Evolutionary conservation across 2,888 invertebrate genomes (phyloP), one percentile per base, ranked within the genome.

Genomic region (Exocentrus adspersus): DNA sequence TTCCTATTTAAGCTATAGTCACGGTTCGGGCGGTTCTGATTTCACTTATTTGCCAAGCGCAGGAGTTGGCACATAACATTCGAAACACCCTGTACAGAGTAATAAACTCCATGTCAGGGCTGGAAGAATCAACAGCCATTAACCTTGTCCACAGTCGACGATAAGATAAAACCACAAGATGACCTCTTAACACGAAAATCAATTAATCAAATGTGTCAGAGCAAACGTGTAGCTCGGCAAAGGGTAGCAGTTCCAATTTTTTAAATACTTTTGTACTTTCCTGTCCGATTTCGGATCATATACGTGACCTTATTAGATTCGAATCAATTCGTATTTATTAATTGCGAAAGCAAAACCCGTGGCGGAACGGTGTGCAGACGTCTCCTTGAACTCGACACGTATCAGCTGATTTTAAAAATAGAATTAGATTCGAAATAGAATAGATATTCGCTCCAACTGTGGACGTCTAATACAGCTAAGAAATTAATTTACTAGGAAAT

Each of bases 391-490:
- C 37, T 37, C 32, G 32, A 10, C n/a, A 9, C 5, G 12, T 9
- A 37, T 37, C 37, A 37, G 37, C 37, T 37, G 37, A 37, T 37
- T n/a, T n/a, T 37, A 37, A 37, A 37, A 37, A 37, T 37, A 37
- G 4, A n/a, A n/a, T n/a, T n/a, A n/a, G n/a, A n/a, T n/a, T n/a
- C n/a, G n/a, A n/a, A n/a, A n/a, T n/a, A n/a, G n/a, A n/a, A n/a
- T n/a, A n/a, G n/a, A n/a, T n/a, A n/a, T n/a, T n/a, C n/a, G n/a
- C n/a, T n/a, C n/a, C n/a, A n/a, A n/a, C n/a, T n/a, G n/a, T n/a
- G n/a, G n/a, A n/a, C n/a, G n/a, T n/a, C n/a, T n/a, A 37, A 24
- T 24, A 24, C 12, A 3, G 37, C 5, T 3, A 12, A 5, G 12
- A n/a, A n/a, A n/a, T n/a, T 37, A 37, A 32, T 32, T 37, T 37